These are phyloP conservation scores for Helogale parvula DNA, from an alignment of 2,113 vertebrate genomes.

Conservation along the genomic window DNA sequence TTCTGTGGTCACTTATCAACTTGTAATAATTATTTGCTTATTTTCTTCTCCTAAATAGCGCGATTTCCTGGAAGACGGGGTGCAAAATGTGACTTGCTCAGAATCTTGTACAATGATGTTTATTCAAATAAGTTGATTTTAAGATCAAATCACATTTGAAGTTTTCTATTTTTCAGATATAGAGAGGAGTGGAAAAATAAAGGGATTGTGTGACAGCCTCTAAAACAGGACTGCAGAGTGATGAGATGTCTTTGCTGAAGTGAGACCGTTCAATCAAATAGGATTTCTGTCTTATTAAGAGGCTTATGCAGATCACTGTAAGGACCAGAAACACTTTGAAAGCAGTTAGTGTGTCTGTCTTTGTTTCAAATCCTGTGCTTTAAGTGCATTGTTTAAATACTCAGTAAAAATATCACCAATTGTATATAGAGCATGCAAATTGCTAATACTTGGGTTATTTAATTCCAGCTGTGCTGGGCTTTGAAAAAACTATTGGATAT, in stretches of 20 bases:
- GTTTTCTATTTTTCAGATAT: not conserved
- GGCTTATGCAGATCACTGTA: not conserved
- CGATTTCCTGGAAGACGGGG: not conserved
- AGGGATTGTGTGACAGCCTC: not conserved
- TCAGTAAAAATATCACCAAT: constrained; percentile 6
- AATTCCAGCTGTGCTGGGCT: constrained; percentile 61
- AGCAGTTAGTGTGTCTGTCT: not conserved
- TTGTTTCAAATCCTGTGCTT: constrained; percentile 34
- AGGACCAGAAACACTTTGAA: not conserved
- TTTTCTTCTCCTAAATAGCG: constrained; percentile 6
- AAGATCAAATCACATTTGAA: not conserved
- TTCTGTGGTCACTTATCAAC: not conserved
- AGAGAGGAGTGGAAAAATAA: not conserved
- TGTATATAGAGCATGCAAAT: constrained; percentile 57
- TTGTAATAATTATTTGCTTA: not conserved
- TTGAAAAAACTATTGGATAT: constrained; percentile 61
- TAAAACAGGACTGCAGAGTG: not conserved
- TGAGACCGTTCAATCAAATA: not conserved
- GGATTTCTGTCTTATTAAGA: constrained; percentile 19
- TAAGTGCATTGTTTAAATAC: constrained; percentile 47
- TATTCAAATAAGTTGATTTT: constrained; percentile 2
- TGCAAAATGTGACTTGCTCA: not conserved
- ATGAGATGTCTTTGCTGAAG: not conserved
- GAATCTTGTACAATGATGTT: not conserved
- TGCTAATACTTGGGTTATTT: constrained; percentile 56